Conservation (phyloP, 2,888 invertebrate genomes). For the Heliconius cydno region DNA sequence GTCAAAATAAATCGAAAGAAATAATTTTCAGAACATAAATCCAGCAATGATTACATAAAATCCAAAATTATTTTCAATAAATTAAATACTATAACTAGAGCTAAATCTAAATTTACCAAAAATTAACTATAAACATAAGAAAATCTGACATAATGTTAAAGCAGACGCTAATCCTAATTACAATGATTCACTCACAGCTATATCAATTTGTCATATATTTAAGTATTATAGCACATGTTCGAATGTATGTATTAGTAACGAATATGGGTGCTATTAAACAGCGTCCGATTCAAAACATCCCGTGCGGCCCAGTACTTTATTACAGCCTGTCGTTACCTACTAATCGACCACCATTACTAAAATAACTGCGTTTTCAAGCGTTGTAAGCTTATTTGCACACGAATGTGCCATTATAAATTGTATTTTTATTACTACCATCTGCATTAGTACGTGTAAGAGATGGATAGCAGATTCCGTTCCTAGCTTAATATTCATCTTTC, state of each 20-base stretch:
- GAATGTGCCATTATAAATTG: constrained; percentile 16
- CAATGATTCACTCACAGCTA: constrained; percentile 1
- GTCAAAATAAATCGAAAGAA: not conserved
- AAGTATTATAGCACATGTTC: constrained; percentile 41
- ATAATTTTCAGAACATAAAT: not conserved
- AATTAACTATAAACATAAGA: not conserved
- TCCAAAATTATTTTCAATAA: no score
- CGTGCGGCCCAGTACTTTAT: constrained; percentile 75
- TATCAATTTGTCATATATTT: constrained; percentile 33
- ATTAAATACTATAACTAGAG: not conserved
- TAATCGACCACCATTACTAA: constrained; percentile 80
- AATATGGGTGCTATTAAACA: constrained; percentile 77
- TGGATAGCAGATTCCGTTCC: not conserved
- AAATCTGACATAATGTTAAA: not conserved
- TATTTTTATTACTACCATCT: constrained; percentile 9
- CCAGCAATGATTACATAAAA: not conserved
- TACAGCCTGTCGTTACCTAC: constrained; percentile 75
- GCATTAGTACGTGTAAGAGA: not conserved
- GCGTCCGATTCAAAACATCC: constrained; percentile 82
- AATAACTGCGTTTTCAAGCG: constrained; percentile 67
- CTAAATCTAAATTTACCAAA: not conserved
- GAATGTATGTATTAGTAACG: constrained; percentile 56
- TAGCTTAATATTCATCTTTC: not conserved
- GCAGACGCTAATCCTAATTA: not conserved
- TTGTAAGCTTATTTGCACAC: constrained; percentile 35